A percentile compares a stretch with the other conserved stretches of the same genome.
phyloP scores from a whole-genome alignment of 2,888 invertebrate genomes.

The Frankliniella fusca region DNA sequence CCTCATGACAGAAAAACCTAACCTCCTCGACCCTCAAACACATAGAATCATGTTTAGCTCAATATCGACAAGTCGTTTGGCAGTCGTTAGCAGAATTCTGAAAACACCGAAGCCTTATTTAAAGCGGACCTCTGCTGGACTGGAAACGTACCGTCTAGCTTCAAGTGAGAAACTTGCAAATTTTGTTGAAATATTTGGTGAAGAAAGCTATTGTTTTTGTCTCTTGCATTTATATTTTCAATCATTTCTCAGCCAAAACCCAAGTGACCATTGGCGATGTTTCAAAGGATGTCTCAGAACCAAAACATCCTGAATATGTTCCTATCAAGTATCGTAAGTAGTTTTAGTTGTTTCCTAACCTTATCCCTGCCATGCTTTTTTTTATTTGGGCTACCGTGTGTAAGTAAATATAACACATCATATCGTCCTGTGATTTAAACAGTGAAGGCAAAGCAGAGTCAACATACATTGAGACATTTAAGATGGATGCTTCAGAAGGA shows the following conservation, averaged over 20 bases:
- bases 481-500: conserved; percentile 98
- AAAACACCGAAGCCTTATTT: neutral
- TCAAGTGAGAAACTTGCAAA: neutral
- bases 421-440: conserved; percentile 40
- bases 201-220: neutral
- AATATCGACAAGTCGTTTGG: neutral
- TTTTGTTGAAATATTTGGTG: neutral
- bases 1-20: neutral
- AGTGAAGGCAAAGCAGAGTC: conserved; percentile 59
- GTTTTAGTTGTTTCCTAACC: neutral
- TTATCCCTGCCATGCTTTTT: conserved; percentile 25
- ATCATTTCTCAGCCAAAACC: conserved; percentile 36
- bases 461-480: conserved; percentile 72
- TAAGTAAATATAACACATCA: neutral
- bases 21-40: neutral
- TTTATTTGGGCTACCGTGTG: conserved; percentile 28
- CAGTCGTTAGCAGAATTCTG: neutral
- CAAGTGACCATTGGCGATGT: conserved; percentile 70
- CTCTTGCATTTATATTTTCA: neutral
- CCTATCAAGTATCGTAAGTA: conserved; percentile 76
- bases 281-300: conserved; percentile 58
- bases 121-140: neutral
- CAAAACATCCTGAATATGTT: conserved; percentile 74
- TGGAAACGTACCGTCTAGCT: neutral
- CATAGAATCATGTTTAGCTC: neutral